Evolutionary conservation across 2,888 invertebrate species (phyloP).

Genomic region (Ophion slaviceki): DNA sequence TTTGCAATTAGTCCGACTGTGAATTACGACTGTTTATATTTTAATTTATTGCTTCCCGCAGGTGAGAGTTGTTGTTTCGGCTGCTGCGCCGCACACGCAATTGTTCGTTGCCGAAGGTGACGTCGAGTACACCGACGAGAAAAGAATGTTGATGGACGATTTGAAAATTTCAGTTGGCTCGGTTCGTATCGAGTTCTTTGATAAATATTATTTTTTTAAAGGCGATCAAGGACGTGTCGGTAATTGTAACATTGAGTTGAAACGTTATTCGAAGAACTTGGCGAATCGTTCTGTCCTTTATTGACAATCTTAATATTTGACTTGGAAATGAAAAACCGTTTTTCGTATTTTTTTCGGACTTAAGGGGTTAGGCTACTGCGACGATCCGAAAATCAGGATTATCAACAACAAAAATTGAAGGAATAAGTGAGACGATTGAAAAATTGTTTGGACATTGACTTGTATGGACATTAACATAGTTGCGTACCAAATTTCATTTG

Average conservation of each 20-base stretch:
- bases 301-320: neutral
- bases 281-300: neutral
- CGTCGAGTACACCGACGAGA: constrained; percentile 89
- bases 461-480: too few relatives aligned
- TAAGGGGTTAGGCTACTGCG: too few relatives aligned
- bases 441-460: too few relatives aligned
- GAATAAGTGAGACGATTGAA: too few relatives aligned
- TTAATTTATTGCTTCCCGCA: constrained; percentile 77
- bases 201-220: neutral
- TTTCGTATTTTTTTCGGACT: too few relatives aligned
- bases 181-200: constrained; percentile 83
- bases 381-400: too few relatives aligned
- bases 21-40: constrained; percentile 54
- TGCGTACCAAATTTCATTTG: too few relatives aligned
- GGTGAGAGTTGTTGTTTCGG: constrained; percentile 92
- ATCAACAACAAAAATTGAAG: too few relatives aligned
- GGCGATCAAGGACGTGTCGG: neutral
- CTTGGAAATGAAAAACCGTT: neutral
- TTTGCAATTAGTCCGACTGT: neutral
- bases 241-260: neutral
- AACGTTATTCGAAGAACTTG: neutral
- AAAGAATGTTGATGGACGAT: constrained; percentile 97
- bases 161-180: constrained; percentile 92
- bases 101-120: constrained; percentile 88
- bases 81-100: constrained; percentile 90